Conservation (phyloP, 2,113 vertebrate species). For the Pomatorhinus ruficollis region DNA sequence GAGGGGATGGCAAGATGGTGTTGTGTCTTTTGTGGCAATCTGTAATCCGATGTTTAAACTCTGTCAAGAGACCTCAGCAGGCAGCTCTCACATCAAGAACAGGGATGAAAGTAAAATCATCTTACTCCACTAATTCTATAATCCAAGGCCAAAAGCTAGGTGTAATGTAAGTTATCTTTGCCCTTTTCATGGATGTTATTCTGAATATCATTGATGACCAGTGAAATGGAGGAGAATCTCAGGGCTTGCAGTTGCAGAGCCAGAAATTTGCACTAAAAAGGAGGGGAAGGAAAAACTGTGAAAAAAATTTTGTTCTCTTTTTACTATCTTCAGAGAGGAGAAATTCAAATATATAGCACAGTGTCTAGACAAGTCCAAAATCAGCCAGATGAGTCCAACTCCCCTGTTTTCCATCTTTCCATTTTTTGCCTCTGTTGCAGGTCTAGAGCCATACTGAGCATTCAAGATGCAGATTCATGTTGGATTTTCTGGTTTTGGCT, state of each 20-base stretch:
- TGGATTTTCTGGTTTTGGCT: not conserved
- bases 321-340: not conserved
- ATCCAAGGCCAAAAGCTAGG: not conserved
- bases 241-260: not conserved
- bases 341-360: not conserved
- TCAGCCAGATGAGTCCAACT: not conserved
- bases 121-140: not conserved
- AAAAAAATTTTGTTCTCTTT: not conserved
- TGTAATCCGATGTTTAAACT: not conserved
- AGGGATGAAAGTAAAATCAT: not conserved
- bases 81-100: not conserved
- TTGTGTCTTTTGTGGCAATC: not conserved
- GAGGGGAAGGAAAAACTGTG: not conserved
- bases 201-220: not conserved
- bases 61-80: not conserved
- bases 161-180: not conserved
- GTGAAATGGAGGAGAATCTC: not conserved
- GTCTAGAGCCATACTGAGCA: not conserved
- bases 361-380: not conserved
- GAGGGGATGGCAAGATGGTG: not conserved
- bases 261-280: not conserved
- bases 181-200: not conserved
- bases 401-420: not conserved
- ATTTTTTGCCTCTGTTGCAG: not conserved
- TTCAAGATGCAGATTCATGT: not conserved